A percentile compares a stretch with the other conserved stretches of the same genome.
phyloP scores from a whole-genome alignment of 2,888 invertebrate genomes.

The Neoascia interrupta region DNA sequence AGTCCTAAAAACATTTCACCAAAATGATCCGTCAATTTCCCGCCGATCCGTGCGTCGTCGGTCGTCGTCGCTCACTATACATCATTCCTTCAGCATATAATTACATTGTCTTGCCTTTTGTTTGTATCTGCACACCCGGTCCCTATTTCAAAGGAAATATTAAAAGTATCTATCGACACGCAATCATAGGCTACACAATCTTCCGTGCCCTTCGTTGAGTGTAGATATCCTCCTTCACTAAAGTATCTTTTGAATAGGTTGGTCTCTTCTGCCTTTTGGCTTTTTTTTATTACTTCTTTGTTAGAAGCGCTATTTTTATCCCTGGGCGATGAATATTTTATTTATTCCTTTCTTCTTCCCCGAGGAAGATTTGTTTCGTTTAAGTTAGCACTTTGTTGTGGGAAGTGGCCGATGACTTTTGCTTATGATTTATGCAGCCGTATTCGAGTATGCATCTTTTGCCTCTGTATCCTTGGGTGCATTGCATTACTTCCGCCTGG shows the following conservation, averaged over 20 bases:
- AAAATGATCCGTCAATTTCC: no score
- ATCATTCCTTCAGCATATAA: no score
- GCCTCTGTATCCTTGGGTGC: background rate
- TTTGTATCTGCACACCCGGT: background rate
- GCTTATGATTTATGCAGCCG: slow-evolving; percentile 37
- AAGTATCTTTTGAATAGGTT: slow-evolving; percentile 15
- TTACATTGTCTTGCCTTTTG: background rate
- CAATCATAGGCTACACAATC: slow-evolving; percentile 3
- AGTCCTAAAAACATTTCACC: no score
- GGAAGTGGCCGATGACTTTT: slow-evolving; percentile 37
- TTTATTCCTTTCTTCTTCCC: no score
- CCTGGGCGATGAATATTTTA: no score
- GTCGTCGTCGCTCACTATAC: no score
- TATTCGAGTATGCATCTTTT: slow-evolving; percentile 12
- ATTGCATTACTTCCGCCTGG: no score
- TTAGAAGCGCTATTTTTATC: slow-evolving; percentile 17
- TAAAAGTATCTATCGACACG: slow-evolving; percentile 33
- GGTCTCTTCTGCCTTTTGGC: background rate
- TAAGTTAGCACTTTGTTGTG: slow-evolving; percentile 31
- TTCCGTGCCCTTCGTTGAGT: slow-evolving; percentile 11
- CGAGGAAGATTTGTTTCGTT: no score
- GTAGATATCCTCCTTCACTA: slow-evolving; percentile 20
- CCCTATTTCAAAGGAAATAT: slow-evolving; percentile 14
- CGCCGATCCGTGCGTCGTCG: no score
- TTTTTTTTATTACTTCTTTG: slow-evolving; percentile 9